These are phyloP conservation scores for Leucophenga montana DNA, from an alignment of 2,888 invertebrate species.

Conservation along the genomic window DNA sequence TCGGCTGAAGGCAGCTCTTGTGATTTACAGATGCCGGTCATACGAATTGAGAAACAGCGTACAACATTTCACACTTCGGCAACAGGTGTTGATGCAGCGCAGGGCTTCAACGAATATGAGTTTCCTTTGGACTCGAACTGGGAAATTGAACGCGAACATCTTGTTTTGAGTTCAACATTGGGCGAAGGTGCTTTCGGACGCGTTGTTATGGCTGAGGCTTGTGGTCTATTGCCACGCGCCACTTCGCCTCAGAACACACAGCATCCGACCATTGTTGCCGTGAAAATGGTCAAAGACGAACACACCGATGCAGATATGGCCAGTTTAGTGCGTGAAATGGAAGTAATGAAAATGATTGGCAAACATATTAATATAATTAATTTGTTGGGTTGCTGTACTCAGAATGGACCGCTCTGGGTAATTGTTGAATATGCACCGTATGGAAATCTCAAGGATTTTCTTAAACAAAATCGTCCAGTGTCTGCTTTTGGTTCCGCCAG, in stretches of 20 bases:
- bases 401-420: conserved; percentile 90
- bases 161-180: conserved; percentile 86
- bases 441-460: conserved; percentile 95
- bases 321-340: conserved; percentile 98
- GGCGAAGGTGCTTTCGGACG: conserved; percentile 99
- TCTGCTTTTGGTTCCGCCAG: conserved; percentile 55
- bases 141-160: conserved; percentile 89
- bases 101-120: conserved; percentile 92
- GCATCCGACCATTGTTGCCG: conserved; percentile 85
- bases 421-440: conserved; percentile 92
- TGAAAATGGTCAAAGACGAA: conserved; percentile 98
- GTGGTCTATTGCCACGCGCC: conserved; percentile 72
- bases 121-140: conserved; percentile 94
- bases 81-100: conserved; percentile 77
- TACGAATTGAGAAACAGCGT: conserved; percentile 92
- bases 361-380: conserved; percentile 98
- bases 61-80: conserved; percentile 78
- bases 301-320: conserved; percentile 98
- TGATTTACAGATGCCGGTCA: conserved; percentile 82
- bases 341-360: conserved; percentile 99
- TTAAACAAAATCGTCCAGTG: conserved; percentile 81
- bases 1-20: conserved; percentile 70
- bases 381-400: conserved; percentile 95
- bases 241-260: conserved; percentile 37
- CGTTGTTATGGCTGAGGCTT: conserved; percentile 91